Percentiles rank a stretch among this genome's conserved stretches.
phyloP scores from a whole-genome alignment of 2,888 invertebrate genomes.

The Empis livida region DNA sequence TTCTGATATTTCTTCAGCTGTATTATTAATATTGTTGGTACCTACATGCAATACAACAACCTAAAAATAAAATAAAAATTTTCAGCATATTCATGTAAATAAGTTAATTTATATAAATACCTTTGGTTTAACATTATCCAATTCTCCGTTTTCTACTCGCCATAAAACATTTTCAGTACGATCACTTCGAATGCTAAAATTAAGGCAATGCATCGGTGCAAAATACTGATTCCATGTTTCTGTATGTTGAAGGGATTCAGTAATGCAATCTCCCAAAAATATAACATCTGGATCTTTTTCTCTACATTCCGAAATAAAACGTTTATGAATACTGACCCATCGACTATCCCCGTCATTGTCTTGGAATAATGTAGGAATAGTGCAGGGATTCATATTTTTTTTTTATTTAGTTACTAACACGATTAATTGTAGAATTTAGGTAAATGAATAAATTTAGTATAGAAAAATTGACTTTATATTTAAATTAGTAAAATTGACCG shows the following conservation, averaged over 20 bases:
- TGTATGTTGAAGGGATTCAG: slow-evolving; percentile 69
- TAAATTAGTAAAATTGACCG: too few species aligned
- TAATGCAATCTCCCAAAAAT: slow-evolving; percentile 79
- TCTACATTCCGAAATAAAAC: slow-evolving; percentile 71
- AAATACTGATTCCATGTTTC: slow-evolving; percentile 84
- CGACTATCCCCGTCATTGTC: slow-evolving; percentile 75
- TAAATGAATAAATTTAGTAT: too few species aligned
- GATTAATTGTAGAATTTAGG: too few species aligned
- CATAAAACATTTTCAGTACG: slow-evolving; percentile 80
- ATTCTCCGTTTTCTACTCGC: slow-evolving; percentile 79
- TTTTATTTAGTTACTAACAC: too few species aligned
- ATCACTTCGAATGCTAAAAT: slow-evolving; percentile 71
- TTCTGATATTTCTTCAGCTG: slow-evolving; percentile 66
- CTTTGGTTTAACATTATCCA: slow-evolving; percentile 81
- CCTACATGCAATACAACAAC: slow-evolving; percentile 78
- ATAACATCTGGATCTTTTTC: slow-evolving; percentile 88
- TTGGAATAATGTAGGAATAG: slow-evolving; percentile 52
- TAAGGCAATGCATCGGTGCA: slow-evolving; percentile 82
- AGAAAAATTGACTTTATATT: too few species aligned
- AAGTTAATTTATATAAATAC: slow-evolving; percentile 36
- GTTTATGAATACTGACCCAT: slow-evolving; percentile 43
- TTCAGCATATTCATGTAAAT: neutral
- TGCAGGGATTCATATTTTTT: slow-evolving; percentile 54
- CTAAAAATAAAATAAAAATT: slow-evolving; percentile 36
- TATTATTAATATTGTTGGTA: slow-evolving; percentile 72